Evolutionary conservation across 2,113 vertebrate genomes (phyloP).

Genomic region (Maccullochella peelii): DNA sequence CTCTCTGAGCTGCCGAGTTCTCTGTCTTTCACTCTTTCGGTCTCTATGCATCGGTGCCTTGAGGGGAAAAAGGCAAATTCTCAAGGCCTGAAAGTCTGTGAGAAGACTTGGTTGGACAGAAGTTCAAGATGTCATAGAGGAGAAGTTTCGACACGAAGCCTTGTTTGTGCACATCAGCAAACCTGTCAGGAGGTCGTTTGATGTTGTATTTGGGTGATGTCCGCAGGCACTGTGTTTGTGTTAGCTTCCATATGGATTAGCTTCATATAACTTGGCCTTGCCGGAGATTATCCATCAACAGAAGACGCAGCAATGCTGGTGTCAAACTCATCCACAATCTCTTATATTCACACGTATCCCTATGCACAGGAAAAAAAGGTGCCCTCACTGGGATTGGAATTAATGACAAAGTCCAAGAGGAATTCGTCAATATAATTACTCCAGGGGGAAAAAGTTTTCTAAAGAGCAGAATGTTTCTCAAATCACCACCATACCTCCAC

Average conservation of each 20-base stretch:
- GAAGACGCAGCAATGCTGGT: conserved; percentile 39
- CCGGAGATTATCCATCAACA: conserved; percentile 58
- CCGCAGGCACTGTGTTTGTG: conserved; percentile 80
- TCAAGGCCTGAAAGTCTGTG: conserved; percentile 81
- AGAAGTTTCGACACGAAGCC: conserved; percentile 83
- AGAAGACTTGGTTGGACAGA: conserved; percentile 82
- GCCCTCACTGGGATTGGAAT: conserved; percentile 41
- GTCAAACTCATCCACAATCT: conserved; percentile 37
- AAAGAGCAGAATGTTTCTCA: conserved; percentile 66
- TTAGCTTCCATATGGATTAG: conserved; percentile 83
- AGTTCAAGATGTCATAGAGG: conserved; percentile 83
- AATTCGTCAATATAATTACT: conserved; percentile 76
- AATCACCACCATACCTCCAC: conserved; percentile 78
- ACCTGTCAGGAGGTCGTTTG: conserved; percentile 83
- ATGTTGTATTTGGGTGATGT: conserved; percentile 81
- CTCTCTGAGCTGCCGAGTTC: conserved; percentile 73
- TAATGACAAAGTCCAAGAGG: conserved; percentile 58
- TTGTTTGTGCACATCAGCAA: conserved; percentile 86
- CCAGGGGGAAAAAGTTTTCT: conserved; percentile 66
- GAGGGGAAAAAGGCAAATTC: conserved; percentile 78
- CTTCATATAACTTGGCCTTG: conserved; percentile 72
- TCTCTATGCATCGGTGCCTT: conserved; percentile 73
- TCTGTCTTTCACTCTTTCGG: conserved; percentile 77
- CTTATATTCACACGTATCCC: conserved; percentile 5
- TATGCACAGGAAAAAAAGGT: neutral